Evolutionary conservation across 2,888 invertebrate genomes (phyloP).

Genomic region (Synergus japonicus): DNA sequence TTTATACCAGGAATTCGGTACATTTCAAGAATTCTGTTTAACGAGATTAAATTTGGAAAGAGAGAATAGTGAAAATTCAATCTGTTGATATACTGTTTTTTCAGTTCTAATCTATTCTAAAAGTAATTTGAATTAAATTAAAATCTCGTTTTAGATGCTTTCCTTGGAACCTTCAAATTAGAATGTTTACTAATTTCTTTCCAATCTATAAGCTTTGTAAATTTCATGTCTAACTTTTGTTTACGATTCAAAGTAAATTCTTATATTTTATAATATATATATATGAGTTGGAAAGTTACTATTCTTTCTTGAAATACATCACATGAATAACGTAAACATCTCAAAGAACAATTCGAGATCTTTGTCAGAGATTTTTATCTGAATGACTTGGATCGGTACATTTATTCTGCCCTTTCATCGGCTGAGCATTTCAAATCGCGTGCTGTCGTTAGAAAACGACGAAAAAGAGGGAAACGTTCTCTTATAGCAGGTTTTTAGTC

Average conservation of each 20-base stretch:
- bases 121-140: too few species aligned
- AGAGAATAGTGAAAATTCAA: neutral
- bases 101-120: too few species aligned
- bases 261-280: neutral
- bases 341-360: neutral
- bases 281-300: neutral
- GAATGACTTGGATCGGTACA: constrained; percentile 41
- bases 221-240: neutral
- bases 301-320: neutral
- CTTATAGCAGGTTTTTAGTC: neutral
- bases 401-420: constrained; percentile 45
- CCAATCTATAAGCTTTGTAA: neutral
- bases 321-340: neutral
- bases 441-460: constrained; percentile 30
- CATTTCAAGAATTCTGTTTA: neutral
- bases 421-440: constrained; percentile 29
- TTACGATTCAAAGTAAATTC: too few species aligned
- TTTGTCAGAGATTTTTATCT: constrained; percentile 12
- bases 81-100: neutral
- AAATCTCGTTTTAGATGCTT: too few species aligned
- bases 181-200: neutral
- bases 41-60: neutral
- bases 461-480: constrained; percentile 42
- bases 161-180: neutral
- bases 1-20: neutral